Evolutionary conservation across 2,113 vertebrate species (phyloP), one percentile per base, ranked within the genome.

Genomic region (Ahaetulla prasina): DNA sequence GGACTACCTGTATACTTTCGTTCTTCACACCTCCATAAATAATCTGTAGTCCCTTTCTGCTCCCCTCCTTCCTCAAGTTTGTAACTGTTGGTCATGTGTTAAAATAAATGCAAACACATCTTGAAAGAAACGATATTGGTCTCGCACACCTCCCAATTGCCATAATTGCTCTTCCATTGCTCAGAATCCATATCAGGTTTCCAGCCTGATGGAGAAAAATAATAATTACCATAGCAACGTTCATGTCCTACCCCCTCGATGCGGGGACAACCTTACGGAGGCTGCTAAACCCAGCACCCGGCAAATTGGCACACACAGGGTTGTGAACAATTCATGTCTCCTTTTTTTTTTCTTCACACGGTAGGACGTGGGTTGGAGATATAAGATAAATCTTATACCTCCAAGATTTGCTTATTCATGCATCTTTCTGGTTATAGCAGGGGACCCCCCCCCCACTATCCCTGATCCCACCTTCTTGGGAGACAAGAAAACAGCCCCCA

Each of bases 161-260:
- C 93, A 90, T 97, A 97, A 97, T 96, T 97, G 95, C 95, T 95
- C 94, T 91, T 95, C 95, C 94, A 95, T 96, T 95, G 96, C 96
- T 95, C 94, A 93, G 94, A 96, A 97, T 96, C 95, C 95, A 95
- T 94, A 95, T 95, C 96, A 95, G 96, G 96, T 97, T 55, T 55
- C 92, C 95, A 92, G 95, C 94, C 94, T 90, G 95, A 96, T 94
- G 92, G 95, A 94, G 96, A 97, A 92, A 97, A 97, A 97, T 97
- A 97, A 96, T 97, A 97, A 97, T 97, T 97, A 97, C 96, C 96
- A 97, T 97, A 97, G 96, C 96, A 97, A 96, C 96, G 85, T 52
- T 47, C 49, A 95, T 94, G 91, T 91, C 91, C 95, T 95, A 93
- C 92, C 89, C 96, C 94, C 63, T 96, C 3, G 95, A 95, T 45